Base-by-base conservation (phyloP, 2,888 invertebrate genomes). In the Nymphalis c-album region DNA sequence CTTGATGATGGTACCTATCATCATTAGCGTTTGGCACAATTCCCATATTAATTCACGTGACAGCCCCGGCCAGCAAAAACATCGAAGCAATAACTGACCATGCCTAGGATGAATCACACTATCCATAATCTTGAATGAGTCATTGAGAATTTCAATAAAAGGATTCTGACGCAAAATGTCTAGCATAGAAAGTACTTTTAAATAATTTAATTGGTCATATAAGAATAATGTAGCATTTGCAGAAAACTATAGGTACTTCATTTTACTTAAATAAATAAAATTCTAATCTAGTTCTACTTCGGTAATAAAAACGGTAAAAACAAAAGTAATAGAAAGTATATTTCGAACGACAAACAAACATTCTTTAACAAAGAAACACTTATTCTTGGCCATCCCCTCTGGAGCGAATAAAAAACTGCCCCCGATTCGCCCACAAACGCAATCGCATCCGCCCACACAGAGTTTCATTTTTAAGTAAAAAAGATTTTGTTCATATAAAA, bases 341-440 rank as follows among this genome's bases (percentile, higher is more conserved):
- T 47, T 47, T 47, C n/a, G 46, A 47, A 60, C 57, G 57, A 10
- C 51, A 60, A 64, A 51, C 51, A 60, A 64, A 45, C 6, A 51
- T 46, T 64, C 53, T 55, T 60, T 45, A 57, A 58, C 22, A 51
- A 26, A 59, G 35, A 63, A 59, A 57, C 46, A 35, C 22, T 53
- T 47, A 63, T 68, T 68, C 60, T 63, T 8, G 46, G 22, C 50
- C 20, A 57, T 64, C 51, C 60, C 26, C 40, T 59, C 48, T 45
- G 45, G 57, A 47, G 50, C 60, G 47, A 18, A 20, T 35, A 50
- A 40, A 64, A 63, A 57, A 57, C 58, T 64, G 57, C 57, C 58
- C 51, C 31, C 16, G 58, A 47, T 64, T 64, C 53, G 35, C 46
- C 63, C 60, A 67, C 67, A 60, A 59, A 58, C 51, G 50, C 53